Conservation (phyloP, 2,797 vertebrate species). For the Gymnothorax javanicus region DNA sequence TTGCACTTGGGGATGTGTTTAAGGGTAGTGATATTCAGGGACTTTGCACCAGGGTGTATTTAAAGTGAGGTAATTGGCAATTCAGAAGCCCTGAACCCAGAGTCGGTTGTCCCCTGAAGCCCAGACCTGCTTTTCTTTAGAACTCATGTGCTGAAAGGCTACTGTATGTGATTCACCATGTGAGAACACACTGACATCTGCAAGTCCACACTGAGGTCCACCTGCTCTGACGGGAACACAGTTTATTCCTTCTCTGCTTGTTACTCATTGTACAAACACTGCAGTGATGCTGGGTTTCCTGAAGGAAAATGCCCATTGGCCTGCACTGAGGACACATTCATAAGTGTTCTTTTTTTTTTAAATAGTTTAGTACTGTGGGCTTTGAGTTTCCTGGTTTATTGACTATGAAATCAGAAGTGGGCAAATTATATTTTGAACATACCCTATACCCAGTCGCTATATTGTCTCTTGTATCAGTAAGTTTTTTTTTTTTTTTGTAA, state of each 20-base stretch:
- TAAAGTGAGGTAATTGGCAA: conserved; percentile 57
- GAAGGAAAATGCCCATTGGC: background rate
- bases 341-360: background rate
- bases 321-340: background rate
- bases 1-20: conserved; percentile 26
- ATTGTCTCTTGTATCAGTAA: background rate
- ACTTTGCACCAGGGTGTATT: conserved; percentile 41
- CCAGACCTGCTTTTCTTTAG: background rate
- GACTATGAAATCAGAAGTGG: background rate
- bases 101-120: background rate
- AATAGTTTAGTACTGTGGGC: background rate
- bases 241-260: no score
- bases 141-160: background rate
- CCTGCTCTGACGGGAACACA: background rate
- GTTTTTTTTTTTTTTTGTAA: background rate
- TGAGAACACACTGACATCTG: conserved; percentile 21
- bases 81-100: conserved; percentile 53
- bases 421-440: background rate
- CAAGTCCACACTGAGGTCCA: background rate
- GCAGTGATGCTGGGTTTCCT: background rate
- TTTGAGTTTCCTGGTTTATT: background rate
- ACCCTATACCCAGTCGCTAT: background rate
- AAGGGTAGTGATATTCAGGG: conserved; percentile 39
- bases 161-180: conserved; percentile 21
- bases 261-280: conserved; percentile 5